Evolutionary conservation across 1,140 invertebrate genomes (phyloP), one percentile per base, ranked within the genome.

Genomic region (Dendrolimus punctatus): DNA sequence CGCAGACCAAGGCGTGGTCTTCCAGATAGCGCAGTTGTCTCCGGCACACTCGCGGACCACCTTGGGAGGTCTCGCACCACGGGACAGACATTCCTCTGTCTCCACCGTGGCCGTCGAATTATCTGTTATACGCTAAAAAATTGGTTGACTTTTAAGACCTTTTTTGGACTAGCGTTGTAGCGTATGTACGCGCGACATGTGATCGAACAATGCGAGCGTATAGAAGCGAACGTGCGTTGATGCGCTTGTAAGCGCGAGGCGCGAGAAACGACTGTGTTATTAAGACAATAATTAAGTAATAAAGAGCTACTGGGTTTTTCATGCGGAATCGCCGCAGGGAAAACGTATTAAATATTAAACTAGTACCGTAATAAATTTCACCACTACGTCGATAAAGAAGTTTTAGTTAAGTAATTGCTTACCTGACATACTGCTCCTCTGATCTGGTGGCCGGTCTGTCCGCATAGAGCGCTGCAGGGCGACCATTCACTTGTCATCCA

Each of bases 401-500:
- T 23, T 23, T 23, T 3, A 23, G 1, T 23, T 23, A 23, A 23
- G 23, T 23, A 23, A 23, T 23, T 23, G 23, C 23, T 49, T 51
- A 92, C 93, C 67, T 92, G 90, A 74, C 94, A 95, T 54, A 93
- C 90, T 3, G 90, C 91, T n/a, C 90, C 90, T 64, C 94, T 88
- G 64, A 93, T 90, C 89, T 94, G 81, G 60, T 90, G 86, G 4
- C 94, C 95, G 51, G 91, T 91, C 40, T 93, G 92, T 6, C 95
- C 96, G 73, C 96, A 98, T 6, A 92, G 91, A 67, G 94, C 92
- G 4, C 94, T 96, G 81, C 97, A 98, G 39, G 91, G 88, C 2
- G 95, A 95, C 95, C 95, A 97, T 38, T 94, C 91, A 2, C 93
- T 92, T 5, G 93, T 91, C 57, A 91, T 88, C 95, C 95, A 97